phyloP scores from a whole-genome alignment of 2,797 vertebrate genomes.

The Gymnoscopelus braueri region DNA sequence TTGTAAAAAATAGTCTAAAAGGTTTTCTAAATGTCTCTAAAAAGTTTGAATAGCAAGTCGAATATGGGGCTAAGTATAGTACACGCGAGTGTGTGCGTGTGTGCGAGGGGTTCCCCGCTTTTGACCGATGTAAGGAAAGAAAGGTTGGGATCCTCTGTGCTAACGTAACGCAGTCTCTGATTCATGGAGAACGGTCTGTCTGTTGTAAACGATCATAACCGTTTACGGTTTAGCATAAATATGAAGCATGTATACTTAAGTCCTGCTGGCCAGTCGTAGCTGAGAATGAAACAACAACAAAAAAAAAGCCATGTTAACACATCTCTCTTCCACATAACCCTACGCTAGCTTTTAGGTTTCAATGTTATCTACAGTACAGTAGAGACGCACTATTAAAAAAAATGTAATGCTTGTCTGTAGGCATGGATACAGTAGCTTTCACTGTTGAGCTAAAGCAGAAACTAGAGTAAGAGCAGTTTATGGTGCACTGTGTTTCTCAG shows the following conservation, averaged over 20 bases:
- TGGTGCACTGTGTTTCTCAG: slow-evolving; percentile 41
- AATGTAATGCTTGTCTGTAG: slow-evolving; percentile 23
- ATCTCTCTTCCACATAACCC: slow-evolving; percentile 31
- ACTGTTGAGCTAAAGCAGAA: slow-evolving; percentile 34
- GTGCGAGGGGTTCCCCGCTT: no score
- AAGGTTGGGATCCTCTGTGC: no score
- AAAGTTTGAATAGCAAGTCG: no score
- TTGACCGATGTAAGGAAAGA: no score
- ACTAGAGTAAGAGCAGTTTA: slow-evolving; percentile 48
- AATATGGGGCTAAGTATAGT: no score
- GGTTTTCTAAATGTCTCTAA: no score
- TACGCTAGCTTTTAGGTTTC: slow-evolving; percentile 46
- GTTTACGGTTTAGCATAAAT: slow-evolving; percentile 38
- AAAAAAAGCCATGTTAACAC: slow-evolving; percentile 39
- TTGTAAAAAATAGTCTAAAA: no score
- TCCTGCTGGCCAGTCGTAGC: slow-evolving; percentile 15
- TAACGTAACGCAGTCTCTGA: slow-evolving; percentile 19
- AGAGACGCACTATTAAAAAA: no score
- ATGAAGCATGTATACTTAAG: slow-evolving; percentile 59
- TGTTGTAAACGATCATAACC: slow-evolving; percentile 30
- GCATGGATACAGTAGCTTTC: slow-evolving; percentile 43
- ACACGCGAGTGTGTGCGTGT: no score
- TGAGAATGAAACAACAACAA: no score
- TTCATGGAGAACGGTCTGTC: slow-evolving; percentile 35
- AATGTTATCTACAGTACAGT: no score